These are phyloP conservation scores for Gymnothorax reevesii DNA, from an alignment of 2,797 vertebrate species.

Conservation along the genomic window DNA sequence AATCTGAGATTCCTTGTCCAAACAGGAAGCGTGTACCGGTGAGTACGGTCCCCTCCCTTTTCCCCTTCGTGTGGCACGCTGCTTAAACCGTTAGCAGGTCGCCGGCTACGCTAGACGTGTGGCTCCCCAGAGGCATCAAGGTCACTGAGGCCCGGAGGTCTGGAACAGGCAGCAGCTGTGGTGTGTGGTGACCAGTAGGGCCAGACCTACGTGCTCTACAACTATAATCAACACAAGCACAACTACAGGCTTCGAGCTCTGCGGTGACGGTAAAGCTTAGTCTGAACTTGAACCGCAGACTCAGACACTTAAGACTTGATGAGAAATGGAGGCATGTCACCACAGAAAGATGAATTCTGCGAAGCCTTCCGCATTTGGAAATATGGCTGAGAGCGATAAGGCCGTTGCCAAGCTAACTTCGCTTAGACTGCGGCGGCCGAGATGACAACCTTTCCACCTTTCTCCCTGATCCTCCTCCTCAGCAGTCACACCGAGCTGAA, in stretches of 20 bases:
- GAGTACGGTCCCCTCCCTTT: conserved; percentile 63
- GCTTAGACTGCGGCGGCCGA: background rate
- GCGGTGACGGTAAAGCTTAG: background rate
- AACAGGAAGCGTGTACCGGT: conserved; percentile 68
- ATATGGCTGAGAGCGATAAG: background rate
- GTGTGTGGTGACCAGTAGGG: background rate
- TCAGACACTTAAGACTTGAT: background rate
- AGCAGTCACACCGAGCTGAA: background rate
- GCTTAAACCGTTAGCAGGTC: conserved; percentile 40
- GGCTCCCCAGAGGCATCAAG: background rate
- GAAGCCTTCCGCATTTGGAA: background rate
- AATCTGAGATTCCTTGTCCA: conserved; percentile 62
- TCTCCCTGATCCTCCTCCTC: background rate
- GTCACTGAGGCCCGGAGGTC: background rate
- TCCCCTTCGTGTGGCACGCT: conserved; percentile 50
- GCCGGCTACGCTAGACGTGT: background rate
- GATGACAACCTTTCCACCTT: background rate
- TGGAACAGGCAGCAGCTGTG: background rate
- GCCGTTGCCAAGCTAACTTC: background rate
- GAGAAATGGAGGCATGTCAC: background rate
- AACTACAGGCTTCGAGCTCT: background rate
- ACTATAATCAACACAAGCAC: background rate
- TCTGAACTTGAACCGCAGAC: background rate
- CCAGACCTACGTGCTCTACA: background rate
- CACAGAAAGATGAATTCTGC: background rate